phyloP scores from a whole-genome alignment of 2,888 invertebrate species.

The Diarsia mendica region DNA sequence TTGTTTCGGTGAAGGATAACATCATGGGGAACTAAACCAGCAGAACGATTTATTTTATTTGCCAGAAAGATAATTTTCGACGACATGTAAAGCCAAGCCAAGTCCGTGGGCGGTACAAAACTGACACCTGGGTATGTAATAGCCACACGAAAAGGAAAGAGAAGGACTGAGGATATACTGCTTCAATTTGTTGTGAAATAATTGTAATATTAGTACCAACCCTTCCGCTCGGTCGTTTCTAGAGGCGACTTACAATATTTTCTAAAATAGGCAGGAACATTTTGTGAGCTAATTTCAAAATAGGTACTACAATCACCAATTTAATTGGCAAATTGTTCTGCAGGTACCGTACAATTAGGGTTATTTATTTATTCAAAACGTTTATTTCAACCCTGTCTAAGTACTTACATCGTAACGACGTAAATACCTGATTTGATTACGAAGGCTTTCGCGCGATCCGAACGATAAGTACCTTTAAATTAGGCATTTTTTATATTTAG shows the following conservation, averaged over 20 bases:
- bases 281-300: constrained; percentile 17
- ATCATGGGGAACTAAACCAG: too few relatives aligned
- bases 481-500: constrained; percentile 14
- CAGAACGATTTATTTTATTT: too few relatives aligned
- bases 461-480: constrained; percentile 13
- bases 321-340: not conserved
- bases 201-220: not conserved
- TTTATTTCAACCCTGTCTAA: constrained; percentile 30
- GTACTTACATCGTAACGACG: constrained; percentile 23
- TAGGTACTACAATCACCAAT: constrained; percentile 1
- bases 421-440: constrained; percentile 47
- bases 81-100: too few relatives aligned
- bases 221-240: not conserved
- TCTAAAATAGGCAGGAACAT: not conserved
- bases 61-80: too few relatives aligned
- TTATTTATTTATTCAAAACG: constrained; percentile 23
- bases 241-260: not conserved
- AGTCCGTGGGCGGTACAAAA: too few relatives aligned
- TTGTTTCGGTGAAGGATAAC: too few relatives aligned
- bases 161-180: not conserved
- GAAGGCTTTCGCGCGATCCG: constrained; percentile 11
- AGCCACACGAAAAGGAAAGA: too few relatives aligned
- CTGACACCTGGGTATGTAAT: too few relatives aligned
- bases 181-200: not conserved
- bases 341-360: constrained; percentile 17